These are phyloP conservation scores for Montipora capitata DNA, from an alignment of 92 coral and sea anemone species.

Conservation along the genomic window DNA sequence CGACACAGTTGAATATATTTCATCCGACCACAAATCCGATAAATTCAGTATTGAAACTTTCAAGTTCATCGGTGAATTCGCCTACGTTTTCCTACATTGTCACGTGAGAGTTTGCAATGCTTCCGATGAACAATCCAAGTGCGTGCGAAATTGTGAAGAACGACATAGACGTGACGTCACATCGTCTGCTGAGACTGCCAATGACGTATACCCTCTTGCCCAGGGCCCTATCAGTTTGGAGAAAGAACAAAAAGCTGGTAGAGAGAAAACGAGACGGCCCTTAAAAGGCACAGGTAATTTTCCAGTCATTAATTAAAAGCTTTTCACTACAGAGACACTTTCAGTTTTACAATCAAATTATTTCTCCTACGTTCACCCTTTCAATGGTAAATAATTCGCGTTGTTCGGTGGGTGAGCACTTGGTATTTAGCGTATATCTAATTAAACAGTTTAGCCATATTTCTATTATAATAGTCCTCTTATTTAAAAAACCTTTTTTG, in stretches of 20 bases:
- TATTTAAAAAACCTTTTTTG: too few relatives aligned
- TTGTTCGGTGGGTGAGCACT: too few relatives aligned
- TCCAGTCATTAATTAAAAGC: neutral
- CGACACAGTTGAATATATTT: constrained; percentile 65
- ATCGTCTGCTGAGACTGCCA: neutral
- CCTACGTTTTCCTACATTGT: constrained; percentile 74
- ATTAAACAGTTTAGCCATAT: too few relatives aligned
- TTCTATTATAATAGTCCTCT: too few relatives aligned
- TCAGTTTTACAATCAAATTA: neutral
- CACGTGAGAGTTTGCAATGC: constrained; percentile 68
- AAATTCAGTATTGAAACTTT: constrained; percentile 70
- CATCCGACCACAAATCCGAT: constrained; percentile 49
- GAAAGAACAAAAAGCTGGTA: neutral
- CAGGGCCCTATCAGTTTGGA: constrained; percentile 45
- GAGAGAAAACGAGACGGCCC: neutral
- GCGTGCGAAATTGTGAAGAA: constrained; percentile 59
- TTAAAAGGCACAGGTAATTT: neutral
- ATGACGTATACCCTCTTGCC: constrained; percentile 50
- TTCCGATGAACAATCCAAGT: constrained; percentile 70
- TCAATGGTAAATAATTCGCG: too few relatives aligned
- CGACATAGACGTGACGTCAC: constrained; percentile 50
- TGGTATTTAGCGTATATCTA: too few relatives aligned
- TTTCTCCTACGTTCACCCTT: too few relatives aligned
- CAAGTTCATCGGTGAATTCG: constrained; percentile 66
- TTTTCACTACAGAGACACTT: neutral